Base-by-base conservation (phyloP, 2,113 vertebrate species). In the Sisor rabdophorus region DNA sequence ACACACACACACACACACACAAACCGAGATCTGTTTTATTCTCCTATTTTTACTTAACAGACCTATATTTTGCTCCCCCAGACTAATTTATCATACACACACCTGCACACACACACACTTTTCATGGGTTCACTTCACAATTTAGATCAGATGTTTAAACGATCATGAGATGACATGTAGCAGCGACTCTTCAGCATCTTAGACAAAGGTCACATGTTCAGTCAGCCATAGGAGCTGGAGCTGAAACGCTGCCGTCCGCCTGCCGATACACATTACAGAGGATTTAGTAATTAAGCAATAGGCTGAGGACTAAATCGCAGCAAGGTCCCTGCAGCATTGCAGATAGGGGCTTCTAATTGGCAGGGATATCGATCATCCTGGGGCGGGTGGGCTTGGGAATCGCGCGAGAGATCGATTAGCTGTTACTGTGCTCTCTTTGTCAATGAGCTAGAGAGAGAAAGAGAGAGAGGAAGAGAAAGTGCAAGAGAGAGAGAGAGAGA, bases 291-390 rank as follows among this genome's bases (percentile, higher is more conserved):
- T 93, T 92, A 93, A 93, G 89, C 90, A 90, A 91, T 92, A 89
- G 90, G 89, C 89, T 88, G 89, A 92, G 84, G 89, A 92, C 90
- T 93, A 92, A 92, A 93, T 92, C 88, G 87, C 88, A 87, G 86
- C 72, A 59, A 91, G 88, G 92, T 89, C 88, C 89, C 88, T 79
- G 81, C 89, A 88, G 88, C 86, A 91, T 91, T 91, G 91, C 90
- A 92, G 91, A 93, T 92, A 92, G 92, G 86, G 91, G 88, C 93
- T 93, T 92, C 88, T 93, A 93, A 93, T 93, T 93, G 92, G 90
- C 89, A 83, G 86, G 87, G 85, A 89, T 92, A 93, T 93, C 90
- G 92, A 93, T 93, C 88, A 90, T 82, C 77, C 84, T 63, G 75
- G 87, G 65, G 56, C 88, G 86, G 87, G 86, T 86, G 81, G 79